Evolutionary conservation across 2,888 invertebrate genomes (phyloP).

Genomic region (Andrena trimmerana): DNA sequence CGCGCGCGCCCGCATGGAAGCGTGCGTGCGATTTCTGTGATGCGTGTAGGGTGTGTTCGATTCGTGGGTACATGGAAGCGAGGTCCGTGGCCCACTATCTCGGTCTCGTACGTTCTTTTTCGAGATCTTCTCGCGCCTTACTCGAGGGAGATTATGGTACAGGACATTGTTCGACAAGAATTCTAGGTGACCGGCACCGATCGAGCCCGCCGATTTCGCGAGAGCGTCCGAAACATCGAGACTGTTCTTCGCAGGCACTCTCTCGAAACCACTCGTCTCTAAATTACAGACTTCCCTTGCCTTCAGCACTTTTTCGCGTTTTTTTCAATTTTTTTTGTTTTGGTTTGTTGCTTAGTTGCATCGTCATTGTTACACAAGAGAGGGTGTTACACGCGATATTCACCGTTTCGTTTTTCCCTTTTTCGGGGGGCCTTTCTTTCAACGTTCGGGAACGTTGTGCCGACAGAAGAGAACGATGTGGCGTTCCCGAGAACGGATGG

Average conservation of each 20-base stretch:
- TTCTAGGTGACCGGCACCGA: slow-evolving; percentile 8
- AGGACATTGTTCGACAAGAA: slow-evolving; percentile 22
- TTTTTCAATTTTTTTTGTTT: slow-evolving; percentile 42
- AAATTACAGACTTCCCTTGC: slow-evolving; percentile 24
- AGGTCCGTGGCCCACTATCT: neutral
- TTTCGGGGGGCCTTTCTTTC: neutral
- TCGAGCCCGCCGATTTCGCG: slow-evolving; percentile 11
- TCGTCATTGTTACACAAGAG: slow-evolving; percentile 48
- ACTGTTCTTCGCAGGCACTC: neutral
- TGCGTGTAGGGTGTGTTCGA: neutral
- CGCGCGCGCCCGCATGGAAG: neutral
- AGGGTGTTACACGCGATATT: slow-evolving; percentile 21
- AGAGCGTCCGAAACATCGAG: neutral
- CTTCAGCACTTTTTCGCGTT: slow-evolving; percentile 62
- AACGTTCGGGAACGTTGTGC: slow-evolving; percentile 21
- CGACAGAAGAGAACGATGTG: neutral
- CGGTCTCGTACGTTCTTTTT: slow-evolving; percentile 18
- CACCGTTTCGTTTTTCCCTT: slow-evolving; percentile 25
- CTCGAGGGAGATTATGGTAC: slow-evolving; percentile 24
- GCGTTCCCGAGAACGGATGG: slow-evolving; percentile 41
- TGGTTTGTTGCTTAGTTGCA: slow-evolving; percentile 20
- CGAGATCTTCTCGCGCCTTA: neutral
- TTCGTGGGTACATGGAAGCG: slow-evolving; percentile 12
- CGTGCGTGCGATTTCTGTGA: neutral
- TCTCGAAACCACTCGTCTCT: slow-evolving; percentile 20